phyloP scores from a whole-genome alignment of 1,140 invertebrate species.

The Cydia strobilella region DNA sequence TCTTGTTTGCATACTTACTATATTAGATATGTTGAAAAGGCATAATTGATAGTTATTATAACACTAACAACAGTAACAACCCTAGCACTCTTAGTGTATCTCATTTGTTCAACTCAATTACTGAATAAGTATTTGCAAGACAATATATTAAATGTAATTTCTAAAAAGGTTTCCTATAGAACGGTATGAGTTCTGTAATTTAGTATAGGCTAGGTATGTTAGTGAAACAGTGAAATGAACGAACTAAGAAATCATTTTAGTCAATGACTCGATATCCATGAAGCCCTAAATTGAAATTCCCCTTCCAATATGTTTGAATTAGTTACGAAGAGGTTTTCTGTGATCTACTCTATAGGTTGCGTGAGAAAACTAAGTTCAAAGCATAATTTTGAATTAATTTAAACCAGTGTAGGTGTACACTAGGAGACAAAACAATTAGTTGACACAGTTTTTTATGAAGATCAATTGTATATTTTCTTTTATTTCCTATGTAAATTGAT shows the following conservation, averaged over 20 bases:
- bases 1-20: too few relatives aligned
- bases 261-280: constrained; percentile 45
- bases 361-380: constrained; percentile 55
- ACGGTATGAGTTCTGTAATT: too few relatives aligned
- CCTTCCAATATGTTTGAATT: constrained; percentile 40
- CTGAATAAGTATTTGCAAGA: too few relatives aligned
- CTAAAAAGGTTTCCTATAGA: too few relatives aligned
- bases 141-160: too few relatives aligned
- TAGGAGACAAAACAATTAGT: constrained; percentile 4
- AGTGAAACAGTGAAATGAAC: neutral
- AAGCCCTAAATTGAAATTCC: constrained; percentile 42
- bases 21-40: too few relatives aligned
- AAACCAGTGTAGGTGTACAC: constrained; percentile 44
- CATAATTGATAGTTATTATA: too few relatives aligned
- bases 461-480: neutral
- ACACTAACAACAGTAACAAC: too few relatives aligned
- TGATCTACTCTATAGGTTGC: constrained; percentile 37
- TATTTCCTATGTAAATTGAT: constrained; percentile 17
- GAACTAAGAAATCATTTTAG: neutral
- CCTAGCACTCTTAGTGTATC: too few relatives aligned
- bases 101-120: too few relatives aligned
- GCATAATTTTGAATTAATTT: constrained; percentile 58
- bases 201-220: neutral
- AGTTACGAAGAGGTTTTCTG: constrained; percentile 36
- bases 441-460: neutral